Conservation (phyloP, 2,888 invertebrate genomes). For the Bimastos eiseni region DNA sequence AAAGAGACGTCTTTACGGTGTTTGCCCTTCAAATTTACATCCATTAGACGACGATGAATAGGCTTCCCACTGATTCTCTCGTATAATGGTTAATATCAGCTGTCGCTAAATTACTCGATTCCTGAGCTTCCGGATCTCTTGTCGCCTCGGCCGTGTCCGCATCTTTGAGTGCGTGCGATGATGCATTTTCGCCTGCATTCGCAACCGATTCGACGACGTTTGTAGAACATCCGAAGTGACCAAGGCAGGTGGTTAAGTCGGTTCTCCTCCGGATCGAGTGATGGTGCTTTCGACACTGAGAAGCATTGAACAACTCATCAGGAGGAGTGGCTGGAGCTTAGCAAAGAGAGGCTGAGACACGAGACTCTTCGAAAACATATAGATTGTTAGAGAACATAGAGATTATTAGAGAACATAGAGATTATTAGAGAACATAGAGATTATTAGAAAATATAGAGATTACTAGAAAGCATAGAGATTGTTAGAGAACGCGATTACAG, state of each 20-base stretch:
- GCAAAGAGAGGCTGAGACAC: too few species aligned
- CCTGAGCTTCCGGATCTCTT: not conserved
- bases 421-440: too few species aligned
- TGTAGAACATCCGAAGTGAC: not conserved
- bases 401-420: too few species aligned
- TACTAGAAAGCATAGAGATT: too few species aligned
- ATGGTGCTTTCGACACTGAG: too few species aligned
- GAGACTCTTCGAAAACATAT: too few species aligned
- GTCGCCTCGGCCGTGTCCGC: not conserved
- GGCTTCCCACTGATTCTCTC: not conserved
- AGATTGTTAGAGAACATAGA: too few species aligned
- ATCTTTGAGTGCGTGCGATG: not conserved
- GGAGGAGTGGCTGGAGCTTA: too few species aligned
- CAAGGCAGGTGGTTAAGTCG: not conserved
- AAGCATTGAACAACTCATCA: too few species aligned
- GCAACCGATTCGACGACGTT: not conserved
- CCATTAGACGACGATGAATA: not conserved
- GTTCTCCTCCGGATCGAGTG: too few species aligned
- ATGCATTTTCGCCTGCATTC: not conserved
- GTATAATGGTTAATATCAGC: not conserved
- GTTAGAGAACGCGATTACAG: not conserved
- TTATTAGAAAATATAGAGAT: too few species aligned
- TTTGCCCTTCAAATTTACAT: not conserved
- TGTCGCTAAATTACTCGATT: conserved; percentile 13
- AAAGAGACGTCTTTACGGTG: not conserved